Conservation (phyloP, 92 coral and sea anemone species). For the Palythoa heliodiscus region DNA sequence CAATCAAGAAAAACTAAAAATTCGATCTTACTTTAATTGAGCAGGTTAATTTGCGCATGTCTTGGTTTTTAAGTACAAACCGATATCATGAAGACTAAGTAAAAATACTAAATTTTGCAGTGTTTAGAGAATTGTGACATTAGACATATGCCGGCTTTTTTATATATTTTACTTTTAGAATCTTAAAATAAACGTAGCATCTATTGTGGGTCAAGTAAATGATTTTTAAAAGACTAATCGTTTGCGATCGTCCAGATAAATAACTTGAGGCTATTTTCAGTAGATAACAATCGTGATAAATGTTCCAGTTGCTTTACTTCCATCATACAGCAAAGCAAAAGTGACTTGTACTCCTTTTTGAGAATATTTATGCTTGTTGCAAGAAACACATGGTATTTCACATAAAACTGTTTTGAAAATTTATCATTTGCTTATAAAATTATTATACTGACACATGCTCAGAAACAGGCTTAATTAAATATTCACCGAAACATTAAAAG, state of each 20-base stretch:
- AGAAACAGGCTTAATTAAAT: constrained; percentile 14
- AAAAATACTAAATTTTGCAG: too few relatives aligned
- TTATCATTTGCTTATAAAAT: constrained; percentile 1
- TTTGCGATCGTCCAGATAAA: background rate
- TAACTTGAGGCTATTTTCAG: background rate
- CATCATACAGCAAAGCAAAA: background rate
- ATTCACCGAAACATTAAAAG: constrained; percentile 26
- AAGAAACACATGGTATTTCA: background rate
- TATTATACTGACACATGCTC: constrained; percentile 10
- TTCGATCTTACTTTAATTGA: background rate
- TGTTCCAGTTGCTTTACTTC: background rate
- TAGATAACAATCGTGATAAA: background rate
- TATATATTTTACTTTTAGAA: background rate
- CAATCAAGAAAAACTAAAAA: background rate
- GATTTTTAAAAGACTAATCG: background rate
- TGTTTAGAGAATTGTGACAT: too few relatives aligned
- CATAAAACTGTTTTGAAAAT: background rate
- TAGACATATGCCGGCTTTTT: too few relatives aligned
- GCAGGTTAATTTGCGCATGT: background rate
- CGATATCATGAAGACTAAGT: too few relatives aligned
- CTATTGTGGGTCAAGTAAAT: background rate
- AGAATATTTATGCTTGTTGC: background rate
- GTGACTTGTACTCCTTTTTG: background rate
- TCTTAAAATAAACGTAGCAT: background rate
- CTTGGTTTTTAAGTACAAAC: too few relatives aligned